Conservation (phyloP, 2,113 vertebrate species). For the Rhinichthys klamathensis region DNA sequence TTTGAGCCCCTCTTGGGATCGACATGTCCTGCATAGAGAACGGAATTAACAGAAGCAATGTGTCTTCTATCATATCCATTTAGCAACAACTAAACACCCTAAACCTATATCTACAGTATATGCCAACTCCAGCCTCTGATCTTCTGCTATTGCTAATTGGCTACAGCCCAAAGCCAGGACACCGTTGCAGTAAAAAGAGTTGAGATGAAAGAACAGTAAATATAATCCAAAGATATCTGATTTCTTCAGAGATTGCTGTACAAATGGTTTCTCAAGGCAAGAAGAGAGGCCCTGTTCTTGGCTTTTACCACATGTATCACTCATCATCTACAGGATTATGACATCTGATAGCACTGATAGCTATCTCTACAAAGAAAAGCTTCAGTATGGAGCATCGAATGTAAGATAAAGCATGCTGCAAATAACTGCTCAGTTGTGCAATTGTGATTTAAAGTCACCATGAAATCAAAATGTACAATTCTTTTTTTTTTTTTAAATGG, state of each 20-base stretch:
- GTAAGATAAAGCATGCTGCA: not conserved
- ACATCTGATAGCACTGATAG: constrained; percentile 41
- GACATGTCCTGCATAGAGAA: constrained; percentile 28
- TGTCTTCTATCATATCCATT: constrained; percentile 37
- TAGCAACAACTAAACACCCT: constrained; percentile 9
- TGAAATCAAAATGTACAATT: not conserved
- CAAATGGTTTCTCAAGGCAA: constrained; percentile 48
- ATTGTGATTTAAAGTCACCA: not conserved
- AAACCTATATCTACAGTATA: constrained; percentile 18
- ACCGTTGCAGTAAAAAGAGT: constrained; percentile 12
- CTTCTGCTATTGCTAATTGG: constrained; percentile 35
- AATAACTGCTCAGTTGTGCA: not conserved
- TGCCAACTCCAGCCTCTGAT: not conserved
- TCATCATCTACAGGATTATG: constrained; percentile 44
- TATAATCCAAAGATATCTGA: constrained; percentile 39
- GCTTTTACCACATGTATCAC: constrained; percentile 43
- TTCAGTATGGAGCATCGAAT: not conserved
- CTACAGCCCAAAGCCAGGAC: constrained; percentile 28
- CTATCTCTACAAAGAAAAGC: not conserved
- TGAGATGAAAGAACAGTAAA: constrained; percentile 9
- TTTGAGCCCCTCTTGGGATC: constrained; percentile 11
- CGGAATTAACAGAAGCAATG: constrained; percentile 21
- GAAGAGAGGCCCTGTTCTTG: constrained; percentile 36
- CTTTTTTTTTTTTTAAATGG: not conserved
- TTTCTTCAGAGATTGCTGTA: constrained; percentile 44